Evolutionary conservation across 1,140 invertebrate species (phyloP), one percentile per base, ranked within the genome.

Genomic region (Riptortus pedestris): DNA sequence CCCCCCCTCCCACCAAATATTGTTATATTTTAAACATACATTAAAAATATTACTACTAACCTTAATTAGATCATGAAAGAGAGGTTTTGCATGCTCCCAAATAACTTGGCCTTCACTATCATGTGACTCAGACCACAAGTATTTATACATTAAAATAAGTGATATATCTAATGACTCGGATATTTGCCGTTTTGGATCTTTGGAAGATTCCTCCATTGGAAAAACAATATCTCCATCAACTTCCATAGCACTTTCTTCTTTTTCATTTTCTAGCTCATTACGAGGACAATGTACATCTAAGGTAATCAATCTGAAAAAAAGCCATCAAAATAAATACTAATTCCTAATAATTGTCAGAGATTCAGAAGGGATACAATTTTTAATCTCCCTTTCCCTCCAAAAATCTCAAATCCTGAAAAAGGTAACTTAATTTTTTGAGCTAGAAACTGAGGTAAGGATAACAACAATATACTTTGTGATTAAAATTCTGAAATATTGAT

Each of bases 251-350:
- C 73, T 67, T 2, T 73, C 68, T 20, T 73, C 67, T 62, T 76
- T 73, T n/a, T 71, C 67, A 51, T 74, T 71, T 59, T 79, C 74
- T 47, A 83, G 77, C 70, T 81, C 78, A 63, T 77, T 75, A 61
- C 75, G 76, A 31, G 83, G 79, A 51, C 79, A 77, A 72, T 81
- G 80, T 0, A 86, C 82, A 76, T 90, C 87, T 66, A 90, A 74
- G 60, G 80, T 72, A 28, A 85, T 73, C 68, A 90, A 72, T 69
- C 84, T 86, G 67, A 52, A 75, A 75, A 57, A 45, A 33, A 71
- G 38, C 55, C 48, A 28, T 20, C 58, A 28, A 24, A 48, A 51
- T 16, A 52, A 29, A 52, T 51, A 45, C 43, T 18, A n/a, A n/a
- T n/a, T n/a, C n/a, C n/a, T n/a, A n/a, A n/a, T n/a, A n/a, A n/a